Base-by-base conservation (phyloP, 2,113 vertebrate genomes). In the Proterorhinus semilunaris region DNA sequence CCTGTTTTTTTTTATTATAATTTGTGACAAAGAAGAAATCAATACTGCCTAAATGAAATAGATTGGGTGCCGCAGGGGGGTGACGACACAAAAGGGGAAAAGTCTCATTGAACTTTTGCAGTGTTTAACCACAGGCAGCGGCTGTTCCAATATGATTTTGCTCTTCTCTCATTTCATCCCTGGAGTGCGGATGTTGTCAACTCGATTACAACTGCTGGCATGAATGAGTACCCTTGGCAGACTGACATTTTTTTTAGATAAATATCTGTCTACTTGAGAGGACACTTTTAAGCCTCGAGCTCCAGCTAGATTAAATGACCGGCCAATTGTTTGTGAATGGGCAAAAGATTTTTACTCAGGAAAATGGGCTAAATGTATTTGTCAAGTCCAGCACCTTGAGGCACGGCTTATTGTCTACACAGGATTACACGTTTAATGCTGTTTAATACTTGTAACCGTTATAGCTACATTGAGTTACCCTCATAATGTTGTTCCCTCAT, bases 171-270 rank as follows among this genome's bases (percentile, higher is more conserved):
- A 76, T 83, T 82, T 88, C 88, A 86, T 90, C 87, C 82, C 83
- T 87, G 79, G 81, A 87, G 87, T 91, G 87, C 65, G 82, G 83
- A 90, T 88, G 86, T 88, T 91, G 89, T 92, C 88, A 91, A 89
- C 82, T 88, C 68, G 72, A 91, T 90, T 90, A 90, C 83, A 84
- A 87, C 83, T 89, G 72, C 77, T 80, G 74, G 86, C 82, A 77
- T 86, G 76, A 92, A 86, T 72, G 78, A 88, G 83, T 82, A 82
- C 80, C 80, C 80, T 82, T 85, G 85, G 88, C 86, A 81, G 17
- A 7, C 71, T 74, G 80, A 84, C 87, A 86, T 87, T 84, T 91
- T 21, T 21, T 85, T 84, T 52, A 81, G 86, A 91, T 87, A 90
- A 91, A 90, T 91, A 92, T 90, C 84, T 83, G 86, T 86, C 86